phyloP scores from a whole-genome alignment of 2,113 vertebrate genomes.

The Verasper variegatus region DNA sequence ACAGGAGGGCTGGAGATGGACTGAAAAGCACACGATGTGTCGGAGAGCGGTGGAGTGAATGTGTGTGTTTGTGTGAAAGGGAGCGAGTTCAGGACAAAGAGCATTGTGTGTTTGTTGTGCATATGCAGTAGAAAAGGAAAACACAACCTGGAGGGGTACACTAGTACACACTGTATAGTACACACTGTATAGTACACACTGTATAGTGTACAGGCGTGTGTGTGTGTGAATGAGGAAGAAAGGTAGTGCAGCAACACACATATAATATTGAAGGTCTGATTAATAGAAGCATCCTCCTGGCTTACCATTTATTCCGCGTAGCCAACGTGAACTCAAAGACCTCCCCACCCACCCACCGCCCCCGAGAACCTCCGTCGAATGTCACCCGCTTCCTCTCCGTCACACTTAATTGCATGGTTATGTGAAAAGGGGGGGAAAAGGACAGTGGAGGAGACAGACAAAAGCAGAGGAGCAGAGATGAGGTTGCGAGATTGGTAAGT shows the following conservation, averaged over 20 bases:
- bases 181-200: neutral
- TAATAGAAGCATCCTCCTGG: neutral
- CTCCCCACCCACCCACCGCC: neutral
- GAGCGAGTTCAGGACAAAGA: too few species aligned
- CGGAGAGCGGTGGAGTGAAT: neutral
- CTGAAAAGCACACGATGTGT: slow-evolving; percentile 8
- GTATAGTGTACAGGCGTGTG: neutral
- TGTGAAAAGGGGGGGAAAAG: neutral
- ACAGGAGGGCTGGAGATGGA: slow-evolving; percentile 35
- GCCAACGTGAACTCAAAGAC: neutral
- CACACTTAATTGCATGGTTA: neutral
- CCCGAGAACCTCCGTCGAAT: neutral
- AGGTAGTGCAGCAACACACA: neutral
- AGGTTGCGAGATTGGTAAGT: slow-evolving; percentile 5
- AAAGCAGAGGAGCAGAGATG: slow-evolving; percentile 8
- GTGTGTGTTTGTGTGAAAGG: neutral
- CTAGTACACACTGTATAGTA: too few species aligned
- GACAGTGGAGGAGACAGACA: slow-evolving; percentile 4
- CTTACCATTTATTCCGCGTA: neutral
- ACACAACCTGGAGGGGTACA: too few species aligned
- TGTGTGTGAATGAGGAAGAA: neutral
- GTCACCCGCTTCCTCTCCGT: neutral
- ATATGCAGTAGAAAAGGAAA: too few species aligned
- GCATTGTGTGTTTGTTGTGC: neutral
- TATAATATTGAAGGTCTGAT: slow-evolving; percentile 1